These are phyloP conservation scores for Pygoscelis antarcticus DNA, from an alignment of 2,113 vertebrate genomes.

Conservation along the genomic window DNA sequence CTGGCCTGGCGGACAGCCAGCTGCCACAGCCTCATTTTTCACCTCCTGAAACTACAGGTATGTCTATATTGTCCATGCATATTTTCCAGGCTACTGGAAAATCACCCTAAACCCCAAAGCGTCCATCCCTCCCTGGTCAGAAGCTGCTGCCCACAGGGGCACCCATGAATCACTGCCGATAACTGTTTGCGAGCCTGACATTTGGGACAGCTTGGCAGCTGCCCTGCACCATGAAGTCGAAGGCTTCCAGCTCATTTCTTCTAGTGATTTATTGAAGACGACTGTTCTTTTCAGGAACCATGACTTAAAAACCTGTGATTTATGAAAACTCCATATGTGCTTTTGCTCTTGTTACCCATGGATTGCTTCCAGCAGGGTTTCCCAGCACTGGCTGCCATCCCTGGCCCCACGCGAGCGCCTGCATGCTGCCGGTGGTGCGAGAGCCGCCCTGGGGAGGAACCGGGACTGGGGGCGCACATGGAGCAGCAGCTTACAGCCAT, in stretches of 20 bases:
- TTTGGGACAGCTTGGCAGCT: background rate
- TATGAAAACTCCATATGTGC: background rate
- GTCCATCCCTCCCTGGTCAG: fast-evolving
- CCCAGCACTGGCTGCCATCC: background rate
- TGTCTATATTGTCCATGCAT: fast-evolving
- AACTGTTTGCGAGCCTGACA: fast-evolving
- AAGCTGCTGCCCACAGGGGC: background rate
- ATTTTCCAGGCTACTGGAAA: background rate
- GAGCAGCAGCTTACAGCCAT: background rate
- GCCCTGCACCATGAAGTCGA: background rate
- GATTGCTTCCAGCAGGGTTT: background rate
- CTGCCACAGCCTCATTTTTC: background rate
- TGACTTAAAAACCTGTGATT: background rate
- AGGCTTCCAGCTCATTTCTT: background rate
- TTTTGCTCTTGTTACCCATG: background rate
- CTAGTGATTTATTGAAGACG: background rate
- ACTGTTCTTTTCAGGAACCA: background rate
- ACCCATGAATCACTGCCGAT: background rate
- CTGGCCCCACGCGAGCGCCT: fast-evolving
- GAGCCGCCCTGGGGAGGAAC: background rate
- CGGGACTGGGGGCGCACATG: fast-evolving
- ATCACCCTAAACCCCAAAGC: background rate
- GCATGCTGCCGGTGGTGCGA: too few relatives aligned
- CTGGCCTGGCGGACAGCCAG: background rate
- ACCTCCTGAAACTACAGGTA: background rate